Evolutionary conservation across 1,140 invertebrate genomes (phyloP), one percentile per base, ranked within the genome.

Genomic region (Euura saliciscinereae): DNA sequence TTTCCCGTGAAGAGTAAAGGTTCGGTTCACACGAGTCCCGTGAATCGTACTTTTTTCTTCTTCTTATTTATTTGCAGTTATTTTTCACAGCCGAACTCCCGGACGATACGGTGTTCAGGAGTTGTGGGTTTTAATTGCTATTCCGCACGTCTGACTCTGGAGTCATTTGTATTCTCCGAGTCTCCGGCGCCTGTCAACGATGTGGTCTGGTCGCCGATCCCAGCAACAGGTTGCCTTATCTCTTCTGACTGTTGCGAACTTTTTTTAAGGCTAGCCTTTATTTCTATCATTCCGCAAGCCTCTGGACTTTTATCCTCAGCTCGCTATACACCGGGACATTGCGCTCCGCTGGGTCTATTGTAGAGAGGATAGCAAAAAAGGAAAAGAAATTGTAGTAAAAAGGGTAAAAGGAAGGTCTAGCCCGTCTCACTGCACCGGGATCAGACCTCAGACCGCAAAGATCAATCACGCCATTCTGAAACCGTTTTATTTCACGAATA

Each of bases 121-220:
- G 8, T 59, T 59, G 51, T 59, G 13, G 51, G 51, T 59, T 59
- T 59, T 59, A 59, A 59, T 59, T 59, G 51, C 51, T 59, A 59
- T 59, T 59, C 51, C 51, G 51, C 51, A 59, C 51, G 51, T 59
- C 51, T 59, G 51, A 59, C 51, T 59, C 13, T n/a, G 51, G 2
- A 59, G 51, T 59, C 51, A 59, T 59, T 59, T 59, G 51, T 59
- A 59, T 59, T 59, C 51, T 59, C 51, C 8, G 13, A 59, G 51
- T n/a, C 13, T n/a, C 51, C 3, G 51, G 51, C 51, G 51, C 10
- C 10, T n/a, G 51, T 59, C 51, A 59, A n/a, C 51, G 51, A 59
- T 59, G 51, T n/a, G 51, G 51, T 59, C 51, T 28, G 28, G 51
- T n/a, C 13, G 51, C 13, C 51, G 51, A 59, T 8, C 51, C 51